These are phyloP conservation scores for Hyperoplus lanceolatus DNA, from an alignment of 2,797 vertebrate species.

Conservation along the genomic window DNA sequence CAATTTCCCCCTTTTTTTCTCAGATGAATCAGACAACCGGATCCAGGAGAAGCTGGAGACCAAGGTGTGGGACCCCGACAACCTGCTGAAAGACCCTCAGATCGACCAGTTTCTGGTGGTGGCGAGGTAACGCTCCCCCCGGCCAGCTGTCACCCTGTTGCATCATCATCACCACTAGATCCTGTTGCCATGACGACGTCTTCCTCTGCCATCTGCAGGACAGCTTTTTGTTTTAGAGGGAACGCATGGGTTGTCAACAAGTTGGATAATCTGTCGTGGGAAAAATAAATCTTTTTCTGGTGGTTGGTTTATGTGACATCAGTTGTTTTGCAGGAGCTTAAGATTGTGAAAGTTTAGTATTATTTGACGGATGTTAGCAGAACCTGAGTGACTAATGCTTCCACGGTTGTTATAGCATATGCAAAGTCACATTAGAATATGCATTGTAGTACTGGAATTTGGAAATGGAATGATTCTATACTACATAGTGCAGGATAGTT, in stretches of 20 bases:
- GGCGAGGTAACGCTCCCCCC: constrained; percentile 87
- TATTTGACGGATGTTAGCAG: not conserved
- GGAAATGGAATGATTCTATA: not conserved
- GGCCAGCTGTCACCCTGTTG: constrained; percentile 54
- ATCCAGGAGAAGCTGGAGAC: constrained; percentile 96
- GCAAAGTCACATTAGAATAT: not conserved
- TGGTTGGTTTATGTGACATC: not conserved
- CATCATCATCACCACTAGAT: constrained; percentile 15
- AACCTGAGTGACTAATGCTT: not conserved
- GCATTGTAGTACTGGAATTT: not conserved
- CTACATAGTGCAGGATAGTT: not conserved
- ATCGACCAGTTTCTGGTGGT: constrained; percentile 98
- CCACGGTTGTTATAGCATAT: not conserved
- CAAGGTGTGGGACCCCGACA: constrained; percentile 96
- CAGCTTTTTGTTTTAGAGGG: constrained; percentile 20
- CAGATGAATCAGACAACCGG: constrained; percentile 90
- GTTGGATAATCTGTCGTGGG: constrained; percentile 21
- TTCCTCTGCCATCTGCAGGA: constrained; percentile 22
- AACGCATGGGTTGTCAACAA: constrained; percentile 15
- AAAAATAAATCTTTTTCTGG: not conserved
- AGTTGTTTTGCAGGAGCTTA: not conserved
- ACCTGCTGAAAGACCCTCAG: constrained; percentile 94
- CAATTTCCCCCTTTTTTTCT: not conserved
- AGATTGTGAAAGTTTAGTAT: not conserved
- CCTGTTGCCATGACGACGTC: constrained; percentile 57